Conservation (phyloP, 1,140 invertebrate genomes). For the Penaeus japonicus region DNA sequence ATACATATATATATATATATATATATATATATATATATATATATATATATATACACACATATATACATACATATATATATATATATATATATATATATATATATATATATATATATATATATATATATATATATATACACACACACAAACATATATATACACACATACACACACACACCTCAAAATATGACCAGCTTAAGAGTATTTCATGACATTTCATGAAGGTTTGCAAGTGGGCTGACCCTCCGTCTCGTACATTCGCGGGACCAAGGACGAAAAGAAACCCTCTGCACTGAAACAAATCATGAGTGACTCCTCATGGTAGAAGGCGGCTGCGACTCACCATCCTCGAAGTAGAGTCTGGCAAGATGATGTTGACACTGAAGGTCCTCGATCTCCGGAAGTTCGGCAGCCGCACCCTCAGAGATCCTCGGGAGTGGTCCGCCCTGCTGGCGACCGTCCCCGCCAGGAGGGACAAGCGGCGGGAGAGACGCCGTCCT, state of each 20-base stretch:
- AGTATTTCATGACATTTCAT: too few relatives aligned
- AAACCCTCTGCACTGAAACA: background rate
- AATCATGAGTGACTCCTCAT: background rate
- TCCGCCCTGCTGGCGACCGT: conserved; percentile 35
- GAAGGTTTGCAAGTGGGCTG: too few relatives aligned
- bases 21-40: too few relatives aligned
- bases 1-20: too few relatives aligned
- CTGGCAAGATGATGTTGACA: conserved; percentile 28
- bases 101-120: background rate
- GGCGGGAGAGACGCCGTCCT: conserved; percentile 31
- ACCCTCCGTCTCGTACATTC: too few relatives aligned
- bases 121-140: conserved; percentile 17
- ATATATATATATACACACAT: background rate
- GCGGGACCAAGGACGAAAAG: background rate
- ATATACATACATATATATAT: background rate
- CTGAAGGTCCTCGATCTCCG: conserved; percentile 26
- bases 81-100: background rate
- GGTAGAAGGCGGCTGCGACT: background rate
- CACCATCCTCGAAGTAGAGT: conserved; percentile 35
- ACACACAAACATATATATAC: background rate
- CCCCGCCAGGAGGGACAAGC: conserved; percentile 39
- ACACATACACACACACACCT: background rate
- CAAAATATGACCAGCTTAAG: too few relatives aligned
- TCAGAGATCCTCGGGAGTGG: conserved; percentile 39
- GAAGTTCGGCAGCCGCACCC: conserved; percentile 36